These are phyloP conservation scores for Tigriopus californicus DNA, from an alignment of 2,888 invertebrate genomes.

Conservation along the genomic window DNA sequence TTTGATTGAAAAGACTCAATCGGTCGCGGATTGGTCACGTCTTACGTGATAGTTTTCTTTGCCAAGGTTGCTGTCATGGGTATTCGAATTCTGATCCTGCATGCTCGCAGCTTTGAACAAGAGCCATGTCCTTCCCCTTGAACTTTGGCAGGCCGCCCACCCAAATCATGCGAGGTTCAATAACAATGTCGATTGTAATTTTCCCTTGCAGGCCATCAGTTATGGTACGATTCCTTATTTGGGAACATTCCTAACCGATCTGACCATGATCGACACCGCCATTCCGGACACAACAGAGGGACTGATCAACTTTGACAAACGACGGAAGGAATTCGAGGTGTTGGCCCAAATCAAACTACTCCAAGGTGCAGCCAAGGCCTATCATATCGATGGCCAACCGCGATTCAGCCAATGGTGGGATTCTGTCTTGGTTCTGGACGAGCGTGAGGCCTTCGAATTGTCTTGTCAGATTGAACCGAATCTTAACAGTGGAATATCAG, in stretches of 20 bases:
- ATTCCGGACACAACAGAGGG: constrained; percentile 63
- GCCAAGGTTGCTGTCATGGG: no score
- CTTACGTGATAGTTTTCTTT: no score
- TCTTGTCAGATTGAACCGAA: constrained; percentile 69
- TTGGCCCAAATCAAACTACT: constrained; percentile 81
- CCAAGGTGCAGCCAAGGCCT: constrained; percentile 90
- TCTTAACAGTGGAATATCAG: background rate
- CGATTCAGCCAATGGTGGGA: constrained; percentile 91
- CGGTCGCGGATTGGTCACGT: no score
- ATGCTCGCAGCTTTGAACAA: no score
- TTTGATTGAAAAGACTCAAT: background rate
- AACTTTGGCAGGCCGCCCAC: no score
- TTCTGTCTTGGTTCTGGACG: constrained; percentile 70
- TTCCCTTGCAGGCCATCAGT: constrained; percentile 38
- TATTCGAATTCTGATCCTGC: no score
- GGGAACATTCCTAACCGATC: constrained; percentile 91
- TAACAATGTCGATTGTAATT: background rate
- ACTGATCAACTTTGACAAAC: constrained; percentile 92
- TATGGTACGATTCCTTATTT: constrained; percentile 91
- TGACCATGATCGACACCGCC: constrained; percentile 96
- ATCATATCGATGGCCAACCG: constrained; percentile 63
- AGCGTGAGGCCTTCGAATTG: constrained; percentile 71
- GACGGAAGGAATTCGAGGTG: constrained; percentile 94
- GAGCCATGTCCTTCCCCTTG: no score
- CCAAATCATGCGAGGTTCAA: no score